These are phyloP conservation scores for Centruroides sculpturatus DNA, from an alignment of 1,140 invertebrate genomes.

Conservation along the genomic window DNA sequence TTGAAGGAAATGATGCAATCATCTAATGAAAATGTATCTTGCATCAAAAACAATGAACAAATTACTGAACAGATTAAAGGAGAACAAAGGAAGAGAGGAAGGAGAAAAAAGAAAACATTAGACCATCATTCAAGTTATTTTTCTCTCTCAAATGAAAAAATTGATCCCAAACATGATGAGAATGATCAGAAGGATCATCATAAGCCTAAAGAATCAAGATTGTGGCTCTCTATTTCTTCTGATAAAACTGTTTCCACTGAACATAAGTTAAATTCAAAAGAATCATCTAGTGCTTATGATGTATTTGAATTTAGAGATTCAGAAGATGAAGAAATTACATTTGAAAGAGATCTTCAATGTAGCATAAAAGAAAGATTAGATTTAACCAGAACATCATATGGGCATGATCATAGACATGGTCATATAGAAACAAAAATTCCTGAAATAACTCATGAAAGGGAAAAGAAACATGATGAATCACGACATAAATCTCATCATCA, in stretches of 20 bases:
- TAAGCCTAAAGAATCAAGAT: constrained; percentile 10
- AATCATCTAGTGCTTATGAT: constrained; percentile 17
- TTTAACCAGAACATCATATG: constrained; percentile 1
- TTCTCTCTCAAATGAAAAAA: background rate
- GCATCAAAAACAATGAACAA: background rate
- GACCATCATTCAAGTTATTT: constrained; percentile 1
- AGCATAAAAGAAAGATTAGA: constrained; percentile 12
- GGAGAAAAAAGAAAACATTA: constrained; percentile 18
- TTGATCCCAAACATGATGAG: constrained; percentile 5
- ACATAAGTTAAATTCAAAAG: background rate
- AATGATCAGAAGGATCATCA: constrained; percentile 9
- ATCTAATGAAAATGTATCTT: background rate
- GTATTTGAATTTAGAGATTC: constrained; percentile 21
- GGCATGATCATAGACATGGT: background rate
- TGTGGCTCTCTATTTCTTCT: constrained; percentile 1
- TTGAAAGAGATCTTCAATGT: constrained; percentile 1
- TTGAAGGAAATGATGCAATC: background rate
- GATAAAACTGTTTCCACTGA: background rate
- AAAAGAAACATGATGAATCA: constrained; percentile 5
- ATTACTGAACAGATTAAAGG: background rate
- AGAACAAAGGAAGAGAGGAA: constrained; percentile 13
- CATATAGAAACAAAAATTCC: background rate
- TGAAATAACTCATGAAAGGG: constrained; percentile 5
- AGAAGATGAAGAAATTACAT: constrained; percentile 17
- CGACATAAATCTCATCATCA: background rate